Base-by-base conservation (phyloP, 2,113 vertebrate genomes). In the Dunckerocampus dactyliophorus region DNA sequence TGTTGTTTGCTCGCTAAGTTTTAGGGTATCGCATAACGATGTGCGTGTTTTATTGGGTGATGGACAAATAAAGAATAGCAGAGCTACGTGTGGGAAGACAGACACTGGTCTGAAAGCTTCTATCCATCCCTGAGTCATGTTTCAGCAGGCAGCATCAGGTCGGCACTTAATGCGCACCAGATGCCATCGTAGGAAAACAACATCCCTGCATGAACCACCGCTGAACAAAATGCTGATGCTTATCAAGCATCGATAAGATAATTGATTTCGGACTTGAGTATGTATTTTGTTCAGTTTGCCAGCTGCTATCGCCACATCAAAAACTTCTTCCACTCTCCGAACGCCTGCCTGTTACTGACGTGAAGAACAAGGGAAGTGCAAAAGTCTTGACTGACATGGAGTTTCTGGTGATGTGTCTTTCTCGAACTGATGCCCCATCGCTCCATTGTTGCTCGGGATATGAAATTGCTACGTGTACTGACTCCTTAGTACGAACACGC, bases 61-160 rank as follows among this genome's bases (percentile, higher is more conserved):
- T n/a, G 59, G 85, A 86, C 72, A 88, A 89, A 90, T 83, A 88
- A 88, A 89, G 76, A 83, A 82, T 70, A 82, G 82, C 79, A 82
- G 74, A 74, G 62, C 75, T 71, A 77, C 61, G 66, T 86, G 83
- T 87, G 85, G 75, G 85, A 77, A 86, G 81, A 83, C 72, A 85
- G 77, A 81, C 84, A 72, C 43, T 8, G 69, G 69, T 71, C 77
- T 83, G 68, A 86, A 86, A 82, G 75, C 82, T 72, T 65, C 65
- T 74, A 80, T 83, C 88, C 85, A 80, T 82, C 81, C 79, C 80
- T 85, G 84, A 88, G 82, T 89, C 80, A 82, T 83, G 85, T 88
- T 88, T 88, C 84, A 85, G 55, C 50, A 51, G 69, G 71, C 74
- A 76, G 63, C 80, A 77, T 90, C 86, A 87, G 83, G 65, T 70